Percentiles rank a stretch among this genome's conserved stretches.
These are phyloP conservation scores for Sialia sialis DNA, from an alignment of 2,113 vertebrate species.

Conservation along the genomic window DNA sequence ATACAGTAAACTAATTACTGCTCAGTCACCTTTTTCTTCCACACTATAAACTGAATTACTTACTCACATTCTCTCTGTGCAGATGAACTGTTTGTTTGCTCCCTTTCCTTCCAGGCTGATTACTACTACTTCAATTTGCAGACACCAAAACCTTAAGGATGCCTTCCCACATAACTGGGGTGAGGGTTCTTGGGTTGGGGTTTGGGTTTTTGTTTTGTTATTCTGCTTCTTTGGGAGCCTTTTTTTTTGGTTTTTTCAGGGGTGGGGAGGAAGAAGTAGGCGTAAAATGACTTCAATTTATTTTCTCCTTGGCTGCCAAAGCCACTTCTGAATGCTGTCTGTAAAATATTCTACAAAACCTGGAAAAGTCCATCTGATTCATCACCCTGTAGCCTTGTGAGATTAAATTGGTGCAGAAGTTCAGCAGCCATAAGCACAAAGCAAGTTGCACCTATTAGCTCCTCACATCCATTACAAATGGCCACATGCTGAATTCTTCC, in stretches of 20 bases:
- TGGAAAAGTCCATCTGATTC: background rate
- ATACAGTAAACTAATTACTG: background rate
- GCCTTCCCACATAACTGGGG: background rate
- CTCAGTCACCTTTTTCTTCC: background rate
- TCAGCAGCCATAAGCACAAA: background rate
- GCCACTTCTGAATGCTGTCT: background rate
- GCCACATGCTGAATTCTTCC: fast-evolving
- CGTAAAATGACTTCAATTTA: background rate
- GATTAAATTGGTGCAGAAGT: background rate
- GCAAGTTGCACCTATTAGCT: background rate
- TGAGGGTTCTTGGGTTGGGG: background rate
- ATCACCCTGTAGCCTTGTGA: background rate
- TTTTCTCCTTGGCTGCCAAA: background rate
- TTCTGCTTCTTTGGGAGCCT: background rate
- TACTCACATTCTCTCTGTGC: background rate
- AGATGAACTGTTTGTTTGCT: background rate
- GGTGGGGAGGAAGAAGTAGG: fast-evolving
- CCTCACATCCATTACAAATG: background rate
- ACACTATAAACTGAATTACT: background rate
- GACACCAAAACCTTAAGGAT: background rate
- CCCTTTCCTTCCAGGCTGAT: background rate
- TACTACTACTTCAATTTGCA: background rate
- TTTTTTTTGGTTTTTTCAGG: background rate
- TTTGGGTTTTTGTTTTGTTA: fast-evolving
- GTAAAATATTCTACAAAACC: background rate